These are phyloP conservation scores for Podarcis muralis DNA, from an alignment of 2,113 vertebrate genomes.

Conservation along the genomic window DNA sequence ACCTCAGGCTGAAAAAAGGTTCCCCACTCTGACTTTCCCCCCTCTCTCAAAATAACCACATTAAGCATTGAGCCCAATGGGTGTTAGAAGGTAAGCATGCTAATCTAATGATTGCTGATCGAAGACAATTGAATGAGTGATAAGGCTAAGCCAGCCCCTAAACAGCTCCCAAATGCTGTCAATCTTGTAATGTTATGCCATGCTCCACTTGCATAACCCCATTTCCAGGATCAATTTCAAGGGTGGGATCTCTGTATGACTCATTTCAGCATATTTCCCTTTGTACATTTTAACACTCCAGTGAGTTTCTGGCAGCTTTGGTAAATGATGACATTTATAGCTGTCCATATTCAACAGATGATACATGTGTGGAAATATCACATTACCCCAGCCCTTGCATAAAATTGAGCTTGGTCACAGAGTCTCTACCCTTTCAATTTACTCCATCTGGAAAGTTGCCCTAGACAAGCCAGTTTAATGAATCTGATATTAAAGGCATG, in stretches of 20 bases:
- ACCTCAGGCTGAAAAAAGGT: too few species aligned
- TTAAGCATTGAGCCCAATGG: neutral
- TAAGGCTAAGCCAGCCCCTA: slow-evolving; percentile 11
- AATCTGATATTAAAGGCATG: neutral
- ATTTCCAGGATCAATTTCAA: neutral
- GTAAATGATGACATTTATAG: neutral
- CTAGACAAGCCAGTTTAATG: neutral
- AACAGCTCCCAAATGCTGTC: neutral
- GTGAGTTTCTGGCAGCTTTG: neutral
- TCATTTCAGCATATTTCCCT: neutral
- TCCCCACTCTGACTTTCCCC: neutral
- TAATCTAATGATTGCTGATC: slow-evolving; percentile 18
- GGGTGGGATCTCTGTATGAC: neutral
- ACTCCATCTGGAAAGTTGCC: neutral
- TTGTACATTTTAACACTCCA: slow-evolving; percentile 1
- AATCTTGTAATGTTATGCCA: neutral
- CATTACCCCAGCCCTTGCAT: neutral
- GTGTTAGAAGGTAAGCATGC: neutral
- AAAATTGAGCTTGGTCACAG: neutral
- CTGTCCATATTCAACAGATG: neutral
- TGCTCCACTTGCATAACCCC: neutral
- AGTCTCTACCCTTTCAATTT: neutral
- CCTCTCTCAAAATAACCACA: neutral
- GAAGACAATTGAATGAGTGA: slow-evolving; percentile 12
- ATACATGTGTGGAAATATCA: neutral